Base-by-base conservation (phyloP, 2,113 vertebrate species). In the Neofelis nebulosa region DNA sequence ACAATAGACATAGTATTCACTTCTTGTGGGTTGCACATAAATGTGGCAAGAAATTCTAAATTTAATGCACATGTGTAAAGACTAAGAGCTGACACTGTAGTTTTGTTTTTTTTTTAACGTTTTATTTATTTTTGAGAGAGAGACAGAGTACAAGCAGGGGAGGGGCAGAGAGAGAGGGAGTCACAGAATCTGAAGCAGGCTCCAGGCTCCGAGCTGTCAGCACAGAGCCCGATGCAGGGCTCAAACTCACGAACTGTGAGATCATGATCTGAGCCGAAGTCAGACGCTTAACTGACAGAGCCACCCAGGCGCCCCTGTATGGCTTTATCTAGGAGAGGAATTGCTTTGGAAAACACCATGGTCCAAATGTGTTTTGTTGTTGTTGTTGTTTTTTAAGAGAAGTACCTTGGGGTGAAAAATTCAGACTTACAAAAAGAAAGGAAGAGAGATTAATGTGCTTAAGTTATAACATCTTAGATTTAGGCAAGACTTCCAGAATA, bases 401-500 rank as follows among this genome's bases (percentile, higher is more conserved):
- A 23, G 29, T 69, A 91, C 85, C 63, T 87, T 55, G 8, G 4
- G 83, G 29, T 92, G 52, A 68, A 92, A 97, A 85, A 68, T 25
- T 55, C 29, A 63, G 65, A 80, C 13, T 52, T 69, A 66, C 4
- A 48, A 36, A 79, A 76, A 91, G 25, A 50, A 1, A 52, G 31
- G 73, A 83, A 91, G 15, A 50, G 2, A 45, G 33, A 29, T 23
- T 21, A 57, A 21, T 48, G 52, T 89, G 38, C 92, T 74, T 89
- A 89, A 95, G 33, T 85, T 94, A 23, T 23, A 73, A 38, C 31
- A 83, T 63, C 41, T 89, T 29, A 52, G n/a, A 79, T 90, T 80
- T 93, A 95, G 55, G 7, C 80, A 86, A 79, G 74, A 85, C 52
- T 89, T 95, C 85, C 41, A 95, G 84, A 89, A 88, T n/a, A 78